These are phyloP conservation scores for Cyprinodon tularosa DNA, from an alignment of 2,113 vertebrate genomes.

Conservation along the genomic window DNA sequence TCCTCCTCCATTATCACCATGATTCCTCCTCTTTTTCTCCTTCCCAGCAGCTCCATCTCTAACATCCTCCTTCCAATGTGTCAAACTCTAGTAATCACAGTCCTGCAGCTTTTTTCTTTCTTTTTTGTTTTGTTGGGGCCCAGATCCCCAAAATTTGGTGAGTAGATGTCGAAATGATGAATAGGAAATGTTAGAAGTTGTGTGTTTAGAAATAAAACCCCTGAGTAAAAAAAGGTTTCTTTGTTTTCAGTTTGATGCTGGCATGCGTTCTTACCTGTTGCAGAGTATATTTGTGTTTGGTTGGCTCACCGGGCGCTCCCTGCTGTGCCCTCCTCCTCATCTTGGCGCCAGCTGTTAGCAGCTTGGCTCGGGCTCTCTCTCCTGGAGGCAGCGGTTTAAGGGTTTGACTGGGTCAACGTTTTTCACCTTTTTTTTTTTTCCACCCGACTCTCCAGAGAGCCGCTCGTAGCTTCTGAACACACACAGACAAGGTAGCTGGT, in stretches of 20 bases:
- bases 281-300: not conserved
- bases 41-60: too few species aligned
- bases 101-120: not conserved
- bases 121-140: not conserved
- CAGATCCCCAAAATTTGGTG: not conserved
- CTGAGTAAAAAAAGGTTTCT: not conserved
- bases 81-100: too few species aligned
- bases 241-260: not conserved
- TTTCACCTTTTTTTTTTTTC: constrained; percentile 40
- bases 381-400: constrained; percentile 47
- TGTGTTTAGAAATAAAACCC: not conserved
- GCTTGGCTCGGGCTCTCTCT: constrained; percentile 34
- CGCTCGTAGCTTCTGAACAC: constrained; percentile 42
- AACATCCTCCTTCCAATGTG: too few species aligned
- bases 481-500: constrained; percentile 54
- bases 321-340: constrained; percentile 14
- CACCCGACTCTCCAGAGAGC: constrained; percentile 51
- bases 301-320: constrained; percentile 9
- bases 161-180: not conserved
- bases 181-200: not conserved
- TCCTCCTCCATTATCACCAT: too few species aligned
- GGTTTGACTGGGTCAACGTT: constrained; percentile 37
- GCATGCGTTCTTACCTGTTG: constrained; percentile 1
- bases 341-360: constrained; percentile 22
- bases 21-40: too few species aligned